These are phyloP conservation scores for Leptobrachium ailaonicum DNA, from an alignment of 2,113 vertebrate genomes.

Conservation along the genomic window DNA sequence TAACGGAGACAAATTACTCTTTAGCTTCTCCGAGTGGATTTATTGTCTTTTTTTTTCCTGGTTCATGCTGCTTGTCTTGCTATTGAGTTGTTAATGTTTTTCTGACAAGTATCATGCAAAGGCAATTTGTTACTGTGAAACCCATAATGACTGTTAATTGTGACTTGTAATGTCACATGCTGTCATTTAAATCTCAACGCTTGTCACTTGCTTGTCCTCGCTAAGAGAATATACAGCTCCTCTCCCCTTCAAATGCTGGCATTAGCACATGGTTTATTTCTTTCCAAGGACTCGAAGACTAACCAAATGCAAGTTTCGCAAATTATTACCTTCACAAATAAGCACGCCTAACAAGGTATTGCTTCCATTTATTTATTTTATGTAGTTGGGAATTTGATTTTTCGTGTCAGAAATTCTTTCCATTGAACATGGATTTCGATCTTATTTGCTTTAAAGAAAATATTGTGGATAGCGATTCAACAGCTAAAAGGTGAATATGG, in stretches of 20 bases:
- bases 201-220: conserved; percentile 50
- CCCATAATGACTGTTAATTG: conserved; percentile 58
- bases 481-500: no score
- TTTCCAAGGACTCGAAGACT: conserved; percentile 35
- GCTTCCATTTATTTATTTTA: not conserved
- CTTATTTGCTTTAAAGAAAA: no score
- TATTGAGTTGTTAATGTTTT: conserved; percentile 55
- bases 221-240: conserved; percentile 53
- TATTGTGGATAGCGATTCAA: no score
- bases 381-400: not conserved
- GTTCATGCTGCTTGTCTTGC: conserved; percentile 37
- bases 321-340: conserved; percentile 47
- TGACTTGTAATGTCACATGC: conserved; percentile 50
- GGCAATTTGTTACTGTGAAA: conserved; percentile 56
- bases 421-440: no score
- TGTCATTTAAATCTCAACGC: conserved; percentile 64
- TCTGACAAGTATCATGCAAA: conserved; percentile 47
- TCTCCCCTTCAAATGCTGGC: conserved; percentile 54
- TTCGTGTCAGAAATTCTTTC: not conserved
- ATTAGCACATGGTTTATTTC: conserved; percentile 53
- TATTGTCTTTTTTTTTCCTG: conserved; percentile 9
- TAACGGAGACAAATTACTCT: not conserved
- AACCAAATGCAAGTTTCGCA: conserved; percentile 49
- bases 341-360: not conserved
- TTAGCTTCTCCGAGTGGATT: conserved; percentile 17